Conservation (phyloP, 2,797 vertebrate genomes). For the Urophycis tenuis region DNA sequence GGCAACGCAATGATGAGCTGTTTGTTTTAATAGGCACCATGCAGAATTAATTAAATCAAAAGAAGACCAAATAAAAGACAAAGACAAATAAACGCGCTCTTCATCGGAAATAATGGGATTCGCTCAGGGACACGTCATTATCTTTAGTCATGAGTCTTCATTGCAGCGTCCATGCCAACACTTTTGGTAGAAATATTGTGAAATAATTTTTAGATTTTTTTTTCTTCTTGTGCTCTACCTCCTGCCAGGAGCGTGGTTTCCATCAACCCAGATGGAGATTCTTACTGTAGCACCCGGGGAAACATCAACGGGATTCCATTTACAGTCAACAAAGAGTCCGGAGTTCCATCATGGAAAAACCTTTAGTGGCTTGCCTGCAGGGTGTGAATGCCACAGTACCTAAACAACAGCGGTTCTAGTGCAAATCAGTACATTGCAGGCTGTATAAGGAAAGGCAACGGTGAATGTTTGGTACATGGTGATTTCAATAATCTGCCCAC, state of each 20-base stretch:
- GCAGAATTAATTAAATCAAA: background rate
- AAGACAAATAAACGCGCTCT: background rate
- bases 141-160: background rate
- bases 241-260: conserved; percentile 51
- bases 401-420: conserved; percentile 16
- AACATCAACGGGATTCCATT: conserved; percentile 43
- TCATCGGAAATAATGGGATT: background rate
- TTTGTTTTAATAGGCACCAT: background rate
- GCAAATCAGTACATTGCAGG: conserved; percentile 12
- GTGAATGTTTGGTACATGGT: background rate
- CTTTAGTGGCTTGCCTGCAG: conserved; percentile 22
- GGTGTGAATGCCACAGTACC: conserved; percentile 19
- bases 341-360: conserved; percentile 30
- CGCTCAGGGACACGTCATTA: background rate
- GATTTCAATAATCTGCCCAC: background rate
- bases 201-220: conserved; percentile 41
- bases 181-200: background rate
- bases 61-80: background rate
- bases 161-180: background rate
- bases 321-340: conserved; percentile 26
- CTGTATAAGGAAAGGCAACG: background rate
- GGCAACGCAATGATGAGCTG: background rate
- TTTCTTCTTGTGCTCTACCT: conserved; percentile 22
- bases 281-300: conserved; percentile 41
- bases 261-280: conserved; percentile 46